Evolutionary conservation across 2,113 vertebrate species (phyloP).

Genomic region (Callaeas wilsoni): DNA sequence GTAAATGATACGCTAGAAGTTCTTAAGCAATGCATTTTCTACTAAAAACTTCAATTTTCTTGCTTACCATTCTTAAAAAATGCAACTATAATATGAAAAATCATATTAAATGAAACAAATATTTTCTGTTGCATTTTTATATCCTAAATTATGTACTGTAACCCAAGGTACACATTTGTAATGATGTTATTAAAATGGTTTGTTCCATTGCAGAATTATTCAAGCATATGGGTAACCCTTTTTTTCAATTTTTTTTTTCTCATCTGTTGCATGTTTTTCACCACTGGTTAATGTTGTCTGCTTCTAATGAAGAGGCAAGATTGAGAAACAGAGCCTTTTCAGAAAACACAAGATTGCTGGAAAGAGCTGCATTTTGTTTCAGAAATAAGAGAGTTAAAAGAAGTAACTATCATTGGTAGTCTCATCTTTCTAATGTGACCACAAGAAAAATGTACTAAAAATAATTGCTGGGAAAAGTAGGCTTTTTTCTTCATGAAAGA

Average conservation of each 20-base stretch:
- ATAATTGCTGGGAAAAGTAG: not conserved
- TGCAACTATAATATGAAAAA: not conserved
- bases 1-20: not conserved
- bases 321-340: not conserved
- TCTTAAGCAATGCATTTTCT: not conserved
- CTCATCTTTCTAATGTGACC: not conserved
- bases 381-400: not conserved
- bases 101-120: not conserved
- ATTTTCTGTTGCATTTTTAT: not conserved
- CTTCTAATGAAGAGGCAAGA: not conserved
- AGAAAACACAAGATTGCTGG: not conserved
- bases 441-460: not conserved
- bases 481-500: not conserved
- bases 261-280: not conserved
- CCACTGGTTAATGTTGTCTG: not conserved
- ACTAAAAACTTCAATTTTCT: not conserved
- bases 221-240: accelerated
- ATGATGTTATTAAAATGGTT: not conserved
- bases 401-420: not conserved
- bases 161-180: not conserved
- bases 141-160: not conserved
- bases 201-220: not conserved
- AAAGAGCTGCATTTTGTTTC: not conserved
- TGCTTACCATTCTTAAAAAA: not conserved
- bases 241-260: not conserved